Percentiles rank a stretch among this genome's conserved stretches.
Evolutionary conservation across 2,797 vertebrate genomes (phyloP).

Genomic region (Adrianichthys oophorus): DNA sequence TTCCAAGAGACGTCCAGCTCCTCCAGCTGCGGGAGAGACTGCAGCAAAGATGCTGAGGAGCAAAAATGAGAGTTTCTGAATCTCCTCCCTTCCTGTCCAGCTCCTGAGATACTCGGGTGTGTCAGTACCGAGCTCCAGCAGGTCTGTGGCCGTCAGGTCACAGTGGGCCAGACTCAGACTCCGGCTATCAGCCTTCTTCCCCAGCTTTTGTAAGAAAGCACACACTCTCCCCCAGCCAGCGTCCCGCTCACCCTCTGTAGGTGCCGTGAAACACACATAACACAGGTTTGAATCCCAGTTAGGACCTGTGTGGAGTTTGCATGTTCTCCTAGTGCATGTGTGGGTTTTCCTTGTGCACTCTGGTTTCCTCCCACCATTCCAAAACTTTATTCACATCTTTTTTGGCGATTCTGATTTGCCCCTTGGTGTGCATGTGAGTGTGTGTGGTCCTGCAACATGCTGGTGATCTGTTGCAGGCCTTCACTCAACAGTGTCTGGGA

Average conservation of each 20-base stretch:
- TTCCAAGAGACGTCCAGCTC: constrained; percentile 90
- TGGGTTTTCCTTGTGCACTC: too few relatives aligned
- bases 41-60: constrained; percentile 75
- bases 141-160: constrained; percentile 76
- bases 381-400: too few relatives aligned
- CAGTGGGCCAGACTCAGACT: constrained; percentile 81
- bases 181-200: constrained; percentile 74
- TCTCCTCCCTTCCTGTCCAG: too few relatives aligned
- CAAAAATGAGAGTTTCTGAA: neutral
- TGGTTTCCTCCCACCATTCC: too few relatives aligned
- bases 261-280: constrained; percentile 23
- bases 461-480: too few relatives aligned
- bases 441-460: too few relatives aligned
- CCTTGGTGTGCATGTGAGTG: too few relatives aligned
- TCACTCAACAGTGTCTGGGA: too few relatives aligned
- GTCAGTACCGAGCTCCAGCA: constrained; percentile 79
- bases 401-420: too few relatives aligned
- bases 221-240: constrained; percentile 75
- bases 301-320: too few relatives aligned
- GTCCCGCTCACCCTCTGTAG: constrained; percentile 52
- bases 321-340: too few relatives aligned
- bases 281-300: neutral
- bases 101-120: neutral
- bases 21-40: constrained; percentile 81
- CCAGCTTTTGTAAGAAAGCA: constrained; percentile 80